phyloP scores from a whole-genome alignment of 2,113 vertebrate genomes.

The Heloderma charlesbogerti region DNA sequence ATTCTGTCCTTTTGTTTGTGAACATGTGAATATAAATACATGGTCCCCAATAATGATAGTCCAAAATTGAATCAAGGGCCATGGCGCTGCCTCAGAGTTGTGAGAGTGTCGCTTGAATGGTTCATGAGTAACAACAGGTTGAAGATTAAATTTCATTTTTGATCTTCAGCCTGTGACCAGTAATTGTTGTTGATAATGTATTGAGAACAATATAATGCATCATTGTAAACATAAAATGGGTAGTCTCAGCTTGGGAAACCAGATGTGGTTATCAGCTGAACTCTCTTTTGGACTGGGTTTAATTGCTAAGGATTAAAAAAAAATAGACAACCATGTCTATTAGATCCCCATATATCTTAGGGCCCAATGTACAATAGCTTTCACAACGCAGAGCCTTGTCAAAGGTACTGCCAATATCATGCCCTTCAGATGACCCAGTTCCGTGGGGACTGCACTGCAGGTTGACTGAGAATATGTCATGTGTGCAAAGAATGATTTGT shows the following conservation, averaged over 20 bases:
- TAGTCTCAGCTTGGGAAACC: background rate
- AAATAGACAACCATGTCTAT: background rate
- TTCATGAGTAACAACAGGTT: constrained; percentile 54
- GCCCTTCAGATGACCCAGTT: background rate
- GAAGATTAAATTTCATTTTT: constrained; percentile 67
- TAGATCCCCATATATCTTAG: background rate
- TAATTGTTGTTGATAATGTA: constrained; percentile 51
- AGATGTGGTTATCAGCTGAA: background rate
- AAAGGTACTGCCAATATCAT: background rate
- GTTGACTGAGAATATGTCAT: background rate
- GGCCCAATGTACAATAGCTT: background rate
- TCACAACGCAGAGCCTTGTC: background rate
- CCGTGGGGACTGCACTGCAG: background rate
- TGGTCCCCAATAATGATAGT: constrained; percentile 57
- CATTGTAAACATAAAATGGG: constrained; percentile 21
- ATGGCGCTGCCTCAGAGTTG: constrained; percentile 24
- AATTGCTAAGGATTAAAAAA: background rate
- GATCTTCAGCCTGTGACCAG: constrained; percentile 50
- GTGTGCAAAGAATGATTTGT: background rate
- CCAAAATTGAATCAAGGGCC: constrained; percentile 65
- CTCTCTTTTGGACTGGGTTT: background rate
- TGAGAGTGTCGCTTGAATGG: constrained; percentile 31
- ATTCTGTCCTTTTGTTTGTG: constrained; percentile 75
- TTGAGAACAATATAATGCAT: constrained; percentile 46
- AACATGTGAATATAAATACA: constrained; percentile 73